Percentiles rank a stretch among this genome's conserved stretches.
Evolutionary conservation across 2,888 invertebrate species (phyloP).

Genomic region (Hydropsyche betteni): DNA sequence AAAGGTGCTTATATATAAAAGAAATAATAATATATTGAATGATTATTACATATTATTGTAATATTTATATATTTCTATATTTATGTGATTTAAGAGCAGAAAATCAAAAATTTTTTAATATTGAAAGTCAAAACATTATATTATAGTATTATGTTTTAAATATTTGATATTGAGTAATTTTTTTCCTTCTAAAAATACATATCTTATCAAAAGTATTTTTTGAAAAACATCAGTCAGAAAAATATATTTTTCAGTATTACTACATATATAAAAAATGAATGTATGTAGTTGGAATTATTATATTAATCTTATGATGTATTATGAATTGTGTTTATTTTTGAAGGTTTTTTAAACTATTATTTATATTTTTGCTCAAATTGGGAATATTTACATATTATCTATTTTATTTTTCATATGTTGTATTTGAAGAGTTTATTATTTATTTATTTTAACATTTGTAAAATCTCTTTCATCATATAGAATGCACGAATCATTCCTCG

Average conservation of each 20-base stretch:
- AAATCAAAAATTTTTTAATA: no score
- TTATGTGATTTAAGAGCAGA: no score
- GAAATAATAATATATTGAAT: no score
- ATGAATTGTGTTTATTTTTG: background rate
- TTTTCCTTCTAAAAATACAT: background rate
- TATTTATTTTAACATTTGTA: no score
- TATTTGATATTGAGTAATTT: background rate
- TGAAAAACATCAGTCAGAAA: background rate
- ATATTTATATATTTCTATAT: no score
- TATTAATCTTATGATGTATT: background rate
- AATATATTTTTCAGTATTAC: background rate
- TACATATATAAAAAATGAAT: no score
- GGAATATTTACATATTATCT: slow-evolving; percentile 28
- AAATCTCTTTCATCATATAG: slow-evolving; percentile 56
- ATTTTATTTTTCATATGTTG: slow-evolving; percentile 18
- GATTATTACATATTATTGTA: no score
- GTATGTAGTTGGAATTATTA: no score
- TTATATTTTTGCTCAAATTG: slow-evolving; percentile 4
- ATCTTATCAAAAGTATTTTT: no score
- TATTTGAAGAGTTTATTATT: slow-evolving; percentile 21
- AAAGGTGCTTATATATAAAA: no score
- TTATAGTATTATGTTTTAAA: no score
- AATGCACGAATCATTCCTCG: slow-evolving; percentile 73
- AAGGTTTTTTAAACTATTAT: background rate
- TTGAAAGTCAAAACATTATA: no score